Conservation (phyloP, 64 coral and sea anemone genomes). For the Orbicella faveolata region DNA sequence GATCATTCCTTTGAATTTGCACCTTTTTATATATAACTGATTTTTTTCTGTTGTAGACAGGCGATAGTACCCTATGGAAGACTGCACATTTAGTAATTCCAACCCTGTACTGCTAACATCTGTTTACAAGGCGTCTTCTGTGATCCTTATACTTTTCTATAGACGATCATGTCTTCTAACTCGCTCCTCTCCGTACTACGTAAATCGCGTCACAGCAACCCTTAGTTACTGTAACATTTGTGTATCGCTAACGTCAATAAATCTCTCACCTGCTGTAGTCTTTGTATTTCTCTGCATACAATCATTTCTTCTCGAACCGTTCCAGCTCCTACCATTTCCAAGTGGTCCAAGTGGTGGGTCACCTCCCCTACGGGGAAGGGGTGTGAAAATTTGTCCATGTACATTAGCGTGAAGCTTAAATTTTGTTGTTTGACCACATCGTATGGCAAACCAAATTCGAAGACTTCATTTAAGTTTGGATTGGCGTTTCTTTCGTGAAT, state of each 20-base stretch:
- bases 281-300: constrained; percentile 90
- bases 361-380: constrained; percentile 77
- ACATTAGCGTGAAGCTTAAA: constrained; percentile 62
- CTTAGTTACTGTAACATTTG: not conserved
- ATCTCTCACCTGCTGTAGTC: constrained; percentile 50
- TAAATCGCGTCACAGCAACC: not conserved
- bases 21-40: too few species aligned
- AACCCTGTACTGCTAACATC: too few species aligned
- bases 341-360: constrained; percentile 63
- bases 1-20: too few species aligned
- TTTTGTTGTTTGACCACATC: constrained; percentile 68
- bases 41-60: too few species aligned
- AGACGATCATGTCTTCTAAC: too few species aligned
- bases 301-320: constrained; percentile 80
- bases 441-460: constrained; percentile 83
- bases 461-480: constrained; percentile 87
- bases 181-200: too few species aligned
- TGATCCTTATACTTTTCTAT: too few species aligned
- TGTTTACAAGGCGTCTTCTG: too few species aligned
- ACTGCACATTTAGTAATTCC: too few species aligned
- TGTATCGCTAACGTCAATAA: not conserved
- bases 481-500: constrained; percentile 86
- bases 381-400: constrained; percentile 94
- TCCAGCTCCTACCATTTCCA: constrained; percentile 54
- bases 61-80: too few species aligned